Percentiles rank a stretch among this genome's conserved stretches.
These are phyloP conservation scores for Cavia porcellus DNA, from an alignment of 2,113 vertebrate genomes.

Conservation along the genomic window DNA sequence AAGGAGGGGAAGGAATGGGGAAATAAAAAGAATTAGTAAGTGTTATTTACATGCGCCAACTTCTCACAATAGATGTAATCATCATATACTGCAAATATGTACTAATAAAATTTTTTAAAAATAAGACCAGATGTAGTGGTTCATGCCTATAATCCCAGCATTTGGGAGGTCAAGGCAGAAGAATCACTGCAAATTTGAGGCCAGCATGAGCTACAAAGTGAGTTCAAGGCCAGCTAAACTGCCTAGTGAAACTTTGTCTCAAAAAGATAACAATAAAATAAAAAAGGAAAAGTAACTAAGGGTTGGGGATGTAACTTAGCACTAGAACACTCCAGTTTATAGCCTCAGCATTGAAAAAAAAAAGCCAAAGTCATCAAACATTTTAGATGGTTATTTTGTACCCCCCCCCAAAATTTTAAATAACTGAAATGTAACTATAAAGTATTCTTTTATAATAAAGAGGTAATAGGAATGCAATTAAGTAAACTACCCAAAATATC, in stretches of 20 bases:
- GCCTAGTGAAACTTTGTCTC: too few relatives aligned
- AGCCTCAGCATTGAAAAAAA: neutral
- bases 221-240: too few relatives aligned
- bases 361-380: neutral
- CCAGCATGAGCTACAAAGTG: too few relatives aligned
- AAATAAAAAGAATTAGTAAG: neutral
- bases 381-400: conserved; percentile 17
- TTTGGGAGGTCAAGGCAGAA: too few relatives aligned
- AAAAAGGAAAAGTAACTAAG: neutral
- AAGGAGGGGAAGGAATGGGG: neutral
- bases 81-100: neutral
- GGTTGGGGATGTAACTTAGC: neutral
- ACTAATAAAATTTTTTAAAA: neutral
- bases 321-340: neutral
- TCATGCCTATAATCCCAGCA: too few relatives aligned
- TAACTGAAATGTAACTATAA: conserved; percentile 51
- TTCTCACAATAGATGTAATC: neutral
- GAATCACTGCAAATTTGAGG: too few relatives aligned
- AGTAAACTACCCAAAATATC: conserved; percentile 32
- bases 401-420: neutral
- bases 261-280: too few relatives aligned
- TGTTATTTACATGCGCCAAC: neutral
- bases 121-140: neutral
- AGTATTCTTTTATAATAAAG: neutral
- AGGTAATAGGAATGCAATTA: neutral